Conservation (phyloP, 2,888 invertebrate genomes). For the Rhyacophila evoluta region DNA sequence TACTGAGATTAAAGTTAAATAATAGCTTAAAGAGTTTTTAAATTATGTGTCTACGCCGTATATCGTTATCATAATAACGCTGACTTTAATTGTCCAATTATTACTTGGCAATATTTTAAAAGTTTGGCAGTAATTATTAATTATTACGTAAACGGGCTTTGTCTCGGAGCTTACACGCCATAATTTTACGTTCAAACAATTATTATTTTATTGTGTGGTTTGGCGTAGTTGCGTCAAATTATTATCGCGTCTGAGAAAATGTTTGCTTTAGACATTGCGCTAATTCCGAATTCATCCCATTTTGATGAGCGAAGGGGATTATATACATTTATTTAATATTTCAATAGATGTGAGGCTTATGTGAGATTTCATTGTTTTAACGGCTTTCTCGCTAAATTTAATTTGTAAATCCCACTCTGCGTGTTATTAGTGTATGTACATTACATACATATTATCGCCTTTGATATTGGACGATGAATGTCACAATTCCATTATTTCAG, state of each 20-base stretch:
- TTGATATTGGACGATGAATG: background rate
- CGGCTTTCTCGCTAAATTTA: background rate
- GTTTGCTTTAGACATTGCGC: background rate
- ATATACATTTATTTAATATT: conserved; percentile 15
- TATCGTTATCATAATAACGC: no score
- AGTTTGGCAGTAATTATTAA: background rate
- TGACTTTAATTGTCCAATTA: background rate
- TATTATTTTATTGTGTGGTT: conserved; percentile 20
- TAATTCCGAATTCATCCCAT: background rate
- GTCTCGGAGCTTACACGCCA: background rate
- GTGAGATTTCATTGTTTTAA: conserved; percentile 17
- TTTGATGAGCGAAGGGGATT: background rate
- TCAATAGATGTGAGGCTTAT: conserved; percentile 10
- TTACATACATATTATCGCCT: background rate
- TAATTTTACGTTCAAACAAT: background rate
- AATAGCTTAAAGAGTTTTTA: no score
- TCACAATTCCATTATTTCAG: background rate
- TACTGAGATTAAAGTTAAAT: no score
- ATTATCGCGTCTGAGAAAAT: background rate
- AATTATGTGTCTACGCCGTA: no score
- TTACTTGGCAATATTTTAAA: background rate
- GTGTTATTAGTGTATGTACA: background rate
- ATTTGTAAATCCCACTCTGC: background rate
- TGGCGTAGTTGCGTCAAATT: background rate
- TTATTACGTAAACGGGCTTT: background rate